Conservation (phyloP, 2,113 vertebrate species). For the Mustelus asterias region DNA sequence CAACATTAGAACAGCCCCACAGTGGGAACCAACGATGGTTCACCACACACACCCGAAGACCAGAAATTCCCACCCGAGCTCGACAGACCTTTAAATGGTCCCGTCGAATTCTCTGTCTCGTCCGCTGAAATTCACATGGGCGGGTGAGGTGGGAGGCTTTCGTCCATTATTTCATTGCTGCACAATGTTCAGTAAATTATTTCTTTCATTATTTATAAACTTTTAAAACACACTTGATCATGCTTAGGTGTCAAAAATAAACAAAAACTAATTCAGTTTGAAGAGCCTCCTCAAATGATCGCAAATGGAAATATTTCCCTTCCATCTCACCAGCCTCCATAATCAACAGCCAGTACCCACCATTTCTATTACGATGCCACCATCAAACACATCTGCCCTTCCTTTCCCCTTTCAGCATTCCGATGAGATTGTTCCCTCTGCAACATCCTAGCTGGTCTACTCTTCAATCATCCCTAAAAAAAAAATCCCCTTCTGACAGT, state of each 20-base stretch:
- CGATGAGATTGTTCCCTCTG: not conserved
- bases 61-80: too few relatives aligned
- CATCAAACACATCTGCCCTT: not conserved
- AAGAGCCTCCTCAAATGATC: not conserved
- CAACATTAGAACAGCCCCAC: too few relatives aligned
- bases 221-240: not conserved
- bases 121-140: too few relatives aligned
- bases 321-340: not conserved
- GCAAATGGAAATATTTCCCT: not conserved
- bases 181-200: not conserved
- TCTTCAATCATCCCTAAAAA: not conserved
- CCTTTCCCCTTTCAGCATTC: not conserved
- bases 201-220: not conserved
- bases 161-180: not conserved
- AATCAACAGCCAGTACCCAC: not conserved
- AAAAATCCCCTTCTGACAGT: not conserved
- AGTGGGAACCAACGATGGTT: too few relatives aligned
- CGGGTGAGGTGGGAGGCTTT: too few relatives aligned
- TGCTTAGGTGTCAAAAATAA: not conserved
- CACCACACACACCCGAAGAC: too few relatives aligned
- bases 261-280: not conserved
- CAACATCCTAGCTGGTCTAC: too few relatives aligned
- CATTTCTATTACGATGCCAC: not conserved
- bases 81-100: too few relatives aligned
- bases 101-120: too few relatives aligned